Evolutionary conservation across 1,140 invertebrate genomes (phyloP), one percentile per base, ranked within the genome.

Genomic region (Pomacea maculata): DNA sequence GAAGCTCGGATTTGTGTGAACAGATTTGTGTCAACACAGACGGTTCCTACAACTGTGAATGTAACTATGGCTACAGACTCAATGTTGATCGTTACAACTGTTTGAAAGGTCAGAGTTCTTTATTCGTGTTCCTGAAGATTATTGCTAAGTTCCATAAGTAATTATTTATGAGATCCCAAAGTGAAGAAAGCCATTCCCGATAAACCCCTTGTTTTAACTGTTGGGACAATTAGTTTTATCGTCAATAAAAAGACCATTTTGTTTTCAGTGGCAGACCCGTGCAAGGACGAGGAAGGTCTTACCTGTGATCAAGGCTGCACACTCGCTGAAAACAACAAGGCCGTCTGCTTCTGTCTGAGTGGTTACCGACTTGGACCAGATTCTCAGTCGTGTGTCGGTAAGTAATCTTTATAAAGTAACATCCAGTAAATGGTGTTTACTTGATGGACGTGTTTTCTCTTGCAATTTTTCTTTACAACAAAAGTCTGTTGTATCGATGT

Each of bases 1-100:
- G 9, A 17, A 12, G 77, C 75, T 73, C 34, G 34, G 34, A 45
- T 45, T 45, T 45, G 5, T 45, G 19, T 29, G 61, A 45, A 15
- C 74, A 80, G 67, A 52, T 82, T 21, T 84, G 83, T 61, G 61
- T 12, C n/a, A 84, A 84, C 70, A 82, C 78, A 52, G 54, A 71
- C 45, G 83, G 83, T 11, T 70, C 54, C 61, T 84, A 80, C 74
- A 78, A 21, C 2, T 84, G 83, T 78, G 55, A 21, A 15, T 84
- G 83, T 74, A 21, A 19, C 55, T 25, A 65, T 55, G 79, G 82
- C 19, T 83, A 64, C 54, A 19, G 57, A 52, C n/a, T 57, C 21
- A 54, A 75, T n/a, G 29, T 78, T 8, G 21, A 25, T 29, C 19
- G 55, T 17, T 1, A 1, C 57, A 61, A 8, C 57, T 61, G 57